These are phyloP conservation scores for Patella vulgata DNA, from an alignment of 1,140 invertebrate species.

Conservation along the genomic window DNA sequence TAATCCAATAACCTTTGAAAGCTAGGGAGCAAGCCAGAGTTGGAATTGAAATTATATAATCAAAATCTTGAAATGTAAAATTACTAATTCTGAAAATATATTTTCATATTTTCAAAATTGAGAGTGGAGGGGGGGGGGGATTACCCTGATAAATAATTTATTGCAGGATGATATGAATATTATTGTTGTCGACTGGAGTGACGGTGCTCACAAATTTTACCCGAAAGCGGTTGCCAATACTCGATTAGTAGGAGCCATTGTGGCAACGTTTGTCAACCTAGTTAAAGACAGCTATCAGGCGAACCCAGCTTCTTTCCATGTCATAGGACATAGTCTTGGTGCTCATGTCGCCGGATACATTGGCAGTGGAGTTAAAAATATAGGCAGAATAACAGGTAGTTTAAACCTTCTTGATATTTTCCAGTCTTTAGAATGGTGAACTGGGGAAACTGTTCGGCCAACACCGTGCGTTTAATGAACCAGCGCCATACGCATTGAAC, in stretches of 20 bases:
- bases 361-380: conserved; percentile 84
- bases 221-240: conserved; percentile 92
- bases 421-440: too few species aligned
- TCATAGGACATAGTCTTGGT: conserved; percentile 91
- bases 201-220: conserved; percentile 87
- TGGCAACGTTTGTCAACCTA: conserved; percentile 77
- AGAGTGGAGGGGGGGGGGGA: too few species aligned
- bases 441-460: too few species aligned
- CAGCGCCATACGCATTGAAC: too few species aligned
- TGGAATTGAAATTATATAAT: too few species aligned
- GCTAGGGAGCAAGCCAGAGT: too few species aligned
- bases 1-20: too few species aligned
- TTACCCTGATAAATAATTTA: not conserved
- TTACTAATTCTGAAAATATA: too few species aligned
- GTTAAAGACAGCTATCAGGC: conserved; percentile 28
- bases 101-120: too few species aligned
- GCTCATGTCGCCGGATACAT: conserved; percentile 91
- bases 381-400: conserved; percentile 76
- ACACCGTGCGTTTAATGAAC: too few species aligned
- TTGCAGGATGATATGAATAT: conserved; percentile 80
- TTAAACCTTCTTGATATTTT: not conserved
- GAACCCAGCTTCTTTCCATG: conserved; percentile 69
- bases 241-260: conserved; percentile 87
- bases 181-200: conserved; percentile 93
- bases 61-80: too few species aligned